Percentiles rank a stretch among this genome's conserved stretches.
phyloP scores from a whole-genome alignment of 2,113 vertebrate species.

The Marmota monax region DNA sequence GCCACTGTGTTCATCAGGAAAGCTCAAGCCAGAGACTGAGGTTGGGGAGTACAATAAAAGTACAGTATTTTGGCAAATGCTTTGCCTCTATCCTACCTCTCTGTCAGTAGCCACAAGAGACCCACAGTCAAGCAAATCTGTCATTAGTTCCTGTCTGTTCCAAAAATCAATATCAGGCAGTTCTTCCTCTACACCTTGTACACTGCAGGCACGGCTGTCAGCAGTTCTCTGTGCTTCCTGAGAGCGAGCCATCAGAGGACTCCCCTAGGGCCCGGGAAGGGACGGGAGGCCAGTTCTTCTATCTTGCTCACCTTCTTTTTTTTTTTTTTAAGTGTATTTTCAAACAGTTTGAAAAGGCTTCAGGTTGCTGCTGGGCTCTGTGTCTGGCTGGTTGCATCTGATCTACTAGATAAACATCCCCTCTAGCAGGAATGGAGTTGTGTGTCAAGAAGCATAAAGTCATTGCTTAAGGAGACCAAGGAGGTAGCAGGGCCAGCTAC shows the following conservation, averaged over 20 bases:
- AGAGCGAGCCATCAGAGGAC: background rate
- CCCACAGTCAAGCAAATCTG: slow-evolving; percentile 38
- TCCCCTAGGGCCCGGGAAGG: background rate
- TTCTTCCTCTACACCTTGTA: background rate
- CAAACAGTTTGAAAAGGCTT: slow-evolving; percentile 56
- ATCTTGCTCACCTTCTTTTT: slow-evolving; percentile 12
- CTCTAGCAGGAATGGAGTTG: slow-evolving; percentile 5
- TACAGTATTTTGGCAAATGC: background rate
- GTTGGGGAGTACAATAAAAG: background rate
- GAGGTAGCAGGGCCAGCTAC: background rate
- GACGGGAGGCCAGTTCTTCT: slow-evolving; percentile 5
- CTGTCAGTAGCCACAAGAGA: slow-evolving; percentile 33
- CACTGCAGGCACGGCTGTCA: background rate
- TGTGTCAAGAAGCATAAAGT: slow-evolving; percentile 48
- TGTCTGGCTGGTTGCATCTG: slow-evolving; percentile 18
- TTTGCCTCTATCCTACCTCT: slow-evolving; percentile 32
- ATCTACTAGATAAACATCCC: slow-evolving; percentile 13
- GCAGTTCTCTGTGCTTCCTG: background rate
- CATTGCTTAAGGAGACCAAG: background rate
- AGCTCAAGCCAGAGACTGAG: background rate
- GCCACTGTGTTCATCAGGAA: background rate
- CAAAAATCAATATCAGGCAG: background rate
- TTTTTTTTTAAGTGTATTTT: slow-evolving; percentile 58
- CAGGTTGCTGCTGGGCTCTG: slow-evolving; percentile 1
- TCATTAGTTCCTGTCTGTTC: slow-evolving; percentile 57